Evolutionary conservation across 1,140 invertebrate genomes (phyloP), one percentile per base, ranked within the genome.

Genomic region (Cydia strobilella): DNA sequence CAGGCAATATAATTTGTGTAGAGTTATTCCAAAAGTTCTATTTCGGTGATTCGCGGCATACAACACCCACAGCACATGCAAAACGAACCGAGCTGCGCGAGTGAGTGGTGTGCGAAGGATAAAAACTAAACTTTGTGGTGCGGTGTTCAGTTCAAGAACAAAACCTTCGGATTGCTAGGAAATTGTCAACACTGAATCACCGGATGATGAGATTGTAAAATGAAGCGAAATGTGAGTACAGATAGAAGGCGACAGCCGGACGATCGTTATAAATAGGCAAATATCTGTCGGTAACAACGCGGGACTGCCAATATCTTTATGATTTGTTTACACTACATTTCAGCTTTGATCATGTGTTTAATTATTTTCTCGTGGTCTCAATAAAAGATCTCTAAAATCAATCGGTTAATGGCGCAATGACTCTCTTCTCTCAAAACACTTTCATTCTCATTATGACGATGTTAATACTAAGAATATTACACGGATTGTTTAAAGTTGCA

Each of bases 21-120:
- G 85, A 84, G 88, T 90, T 92, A 90, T 92, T 92, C 89, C 87
- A 86, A 92, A 91, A 90, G 86, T 86, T 92, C 90, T 92, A 90
- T 92, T 92, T 90, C 83, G 78, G 89, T 86, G 80, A 76, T 82
- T 74, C 87, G 84, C 80, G 84, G 86, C 86, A 84, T 79, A 82
- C 90, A 86, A 82, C 90, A 86, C 90, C 85, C 84, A 88, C 85
- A 82, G 80, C 77, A 75, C 80, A 79, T 80, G 77, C 80, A 82
- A 84, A 86, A 78, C 82, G 84, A 76, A 76, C 85, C 79, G 85
- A 85, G 81, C 82, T 80, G 82, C 79, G 76, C 80, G 82, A 83
- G 82, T 84, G 80, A 83, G 82, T 83, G 79, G 78, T 81, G 82
- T 83, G 78, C 80, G 84, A 81, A 82, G 79, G 81, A 83, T 83